Percentiles rank a stretch among this genome's conserved stretches.
These are phyloP conservation scores for Terebella lapidaria DNA, from an alignment of 2,888 invertebrate species.

Conservation along the genomic window DNA sequence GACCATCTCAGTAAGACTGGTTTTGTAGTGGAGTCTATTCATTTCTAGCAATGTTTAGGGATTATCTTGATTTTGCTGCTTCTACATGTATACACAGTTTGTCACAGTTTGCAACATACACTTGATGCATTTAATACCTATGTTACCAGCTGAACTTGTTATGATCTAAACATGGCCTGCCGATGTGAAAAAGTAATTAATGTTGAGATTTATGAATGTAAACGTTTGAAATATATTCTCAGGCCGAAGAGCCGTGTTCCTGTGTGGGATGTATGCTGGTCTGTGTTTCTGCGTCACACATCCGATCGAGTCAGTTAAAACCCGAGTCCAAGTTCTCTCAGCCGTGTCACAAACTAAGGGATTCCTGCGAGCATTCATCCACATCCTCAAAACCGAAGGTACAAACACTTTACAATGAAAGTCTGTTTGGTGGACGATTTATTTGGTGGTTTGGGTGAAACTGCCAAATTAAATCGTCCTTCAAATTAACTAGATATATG, in stretches of 20 bases:
- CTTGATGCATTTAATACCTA: too few species aligned
- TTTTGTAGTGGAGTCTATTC: not conserved
- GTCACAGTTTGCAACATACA: too few species aligned
- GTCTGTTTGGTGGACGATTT: too few species aligned
- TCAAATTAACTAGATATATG: too few species aligned
- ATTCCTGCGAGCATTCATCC: conserved; percentile 12
- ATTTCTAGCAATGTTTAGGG: too few species aligned
- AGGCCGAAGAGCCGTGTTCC: conserved; percentile 13
- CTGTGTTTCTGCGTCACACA: conserved; percentile 24
- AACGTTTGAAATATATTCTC: not conserved
- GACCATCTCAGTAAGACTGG: conserved; percentile 8
- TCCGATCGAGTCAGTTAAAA: conserved; percentile 23
- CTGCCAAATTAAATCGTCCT: too few species aligned
- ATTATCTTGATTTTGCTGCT: too few species aligned
- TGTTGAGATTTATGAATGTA: not conserved
- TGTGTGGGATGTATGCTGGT: conserved; percentile 19
- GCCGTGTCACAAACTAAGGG: conserved; percentile 11
- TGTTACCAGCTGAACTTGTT: too few species aligned
- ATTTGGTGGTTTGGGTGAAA: too few species aligned
- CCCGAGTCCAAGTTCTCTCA: conserved; percentile 25
- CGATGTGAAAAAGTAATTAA: not conserved
- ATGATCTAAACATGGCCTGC: too few species aligned
- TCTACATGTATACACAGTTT: too few species aligned
- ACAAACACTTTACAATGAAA: too few species aligned
- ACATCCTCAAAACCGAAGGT: conserved; percentile 22